These are phyloP conservation scores for Antechinus stuartii DNA, from an alignment of 2,113 vertebrate species.

Conservation along the genomic window DNA sequence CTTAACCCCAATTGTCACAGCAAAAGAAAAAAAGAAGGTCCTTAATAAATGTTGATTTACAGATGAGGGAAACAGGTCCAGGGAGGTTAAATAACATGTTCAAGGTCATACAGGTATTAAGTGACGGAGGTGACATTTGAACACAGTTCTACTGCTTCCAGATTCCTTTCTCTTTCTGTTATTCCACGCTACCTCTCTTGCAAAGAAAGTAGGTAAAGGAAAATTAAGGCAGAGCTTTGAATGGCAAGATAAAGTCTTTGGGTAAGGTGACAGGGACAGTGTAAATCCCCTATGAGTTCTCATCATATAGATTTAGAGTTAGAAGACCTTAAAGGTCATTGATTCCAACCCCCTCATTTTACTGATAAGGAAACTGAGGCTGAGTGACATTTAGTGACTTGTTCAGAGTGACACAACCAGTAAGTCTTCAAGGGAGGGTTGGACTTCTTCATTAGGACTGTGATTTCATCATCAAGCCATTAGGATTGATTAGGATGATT, in stretches of 20 bases:
- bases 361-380: background rate
- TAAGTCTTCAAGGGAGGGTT: background rate
- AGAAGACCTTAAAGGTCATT: background rate
- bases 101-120: background rate
- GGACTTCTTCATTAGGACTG: background rate
- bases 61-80: background rate
- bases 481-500: background rate
- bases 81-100: background rate
- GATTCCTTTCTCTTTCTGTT: background rate
- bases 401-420: background rate
- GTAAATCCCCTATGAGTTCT: background rate
- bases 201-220: background rate
- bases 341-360: background rate
- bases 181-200: background rate
- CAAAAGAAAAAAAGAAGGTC: too few relatives aligned
- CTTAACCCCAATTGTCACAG: too few relatives aligned
- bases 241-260: too few relatives aligned
- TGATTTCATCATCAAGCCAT: background rate
- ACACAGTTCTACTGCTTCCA: background rate
- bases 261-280: too few relatives aligned
- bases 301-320: background rate
- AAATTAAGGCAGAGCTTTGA: too few relatives aligned
- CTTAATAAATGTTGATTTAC: background rate
- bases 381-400: background rate
- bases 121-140: background rate